Evolutionary conservation across 2,888 invertebrate species (phyloP).

Genomic region (Lapara coniferarum): DNA sequence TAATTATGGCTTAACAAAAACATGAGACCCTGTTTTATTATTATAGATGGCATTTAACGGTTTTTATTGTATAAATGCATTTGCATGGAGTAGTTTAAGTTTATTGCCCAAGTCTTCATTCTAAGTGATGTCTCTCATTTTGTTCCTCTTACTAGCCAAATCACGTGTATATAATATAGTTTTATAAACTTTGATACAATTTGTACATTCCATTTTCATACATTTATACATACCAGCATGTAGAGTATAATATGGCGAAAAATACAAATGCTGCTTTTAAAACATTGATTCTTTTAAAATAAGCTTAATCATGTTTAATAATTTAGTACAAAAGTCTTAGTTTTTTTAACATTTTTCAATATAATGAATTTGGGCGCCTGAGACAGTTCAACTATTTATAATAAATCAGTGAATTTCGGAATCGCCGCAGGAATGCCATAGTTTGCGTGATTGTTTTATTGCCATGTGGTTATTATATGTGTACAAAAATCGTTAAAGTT

Average conservation of each 20-base stretch:
- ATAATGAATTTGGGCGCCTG: conserved; percentile 42
- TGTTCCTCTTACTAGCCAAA: conserved; percentile 58
- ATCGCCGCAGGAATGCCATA: conserved; percentile 70
- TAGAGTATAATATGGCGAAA: conserved; percentile 12
- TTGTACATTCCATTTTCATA: conserved; percentile 65
- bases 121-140: conserved; percentile 49
- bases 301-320: conserved; percentile 3
- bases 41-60: conserved; percentile 12
- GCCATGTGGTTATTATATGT: conserved; percentile 80
- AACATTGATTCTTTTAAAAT: background rate
- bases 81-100: conserved; percentile 35
- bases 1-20: background rate
- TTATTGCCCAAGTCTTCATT: conserved; percentile 2
- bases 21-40: conserved; percentile 2
- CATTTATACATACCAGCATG: conserved; percentile 31
- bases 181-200: conserved; percentile 48
- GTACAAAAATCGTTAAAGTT: conserved; percentile 77
- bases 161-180: conserved; percentile 40
- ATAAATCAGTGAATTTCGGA: conserved; percentile 37
- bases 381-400: conserved; percentile 48
- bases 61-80: conserved; percentile 1
- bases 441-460: conserved; percentile 62
- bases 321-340: conserved; percentile 16
- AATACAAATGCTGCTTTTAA: conserved; percentile 11
- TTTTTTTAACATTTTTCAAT: conserved; percentile 11